Percentiles rank a stretch among this genome's conserved stretches.
Conservation (phyloP, 2,888 invertebrate species). For the Pimpla rufipes region DNA sequence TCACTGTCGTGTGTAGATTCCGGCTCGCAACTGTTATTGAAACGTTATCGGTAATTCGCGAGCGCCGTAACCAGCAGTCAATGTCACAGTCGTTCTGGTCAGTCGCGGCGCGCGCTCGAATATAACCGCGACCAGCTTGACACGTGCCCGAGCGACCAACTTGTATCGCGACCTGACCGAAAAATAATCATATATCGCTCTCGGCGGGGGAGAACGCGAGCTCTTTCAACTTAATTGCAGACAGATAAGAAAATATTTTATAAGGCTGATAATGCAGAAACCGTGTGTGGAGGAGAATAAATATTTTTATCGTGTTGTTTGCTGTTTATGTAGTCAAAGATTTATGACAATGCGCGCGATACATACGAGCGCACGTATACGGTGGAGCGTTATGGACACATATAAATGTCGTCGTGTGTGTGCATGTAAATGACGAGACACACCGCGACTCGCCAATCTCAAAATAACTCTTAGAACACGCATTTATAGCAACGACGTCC, state of each 20-base stretch:
- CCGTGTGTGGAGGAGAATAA: conserved; percentile 1
- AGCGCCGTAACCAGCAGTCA: conserved; percentile 56
- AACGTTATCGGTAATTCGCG: conserved; percentile 62
- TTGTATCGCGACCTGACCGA: not conserved
- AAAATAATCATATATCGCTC: conserved; percentile 20
- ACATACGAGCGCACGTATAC: conserved; percentile 11
- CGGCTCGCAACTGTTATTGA: conserved; percentile 62
- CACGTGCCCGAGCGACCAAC: conserved; percentile 22
- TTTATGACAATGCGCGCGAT: not conserved
- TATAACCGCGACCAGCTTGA: conserved; percentile 33
- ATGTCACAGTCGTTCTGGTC: conserved; percentile 46
- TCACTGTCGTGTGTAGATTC: conserved; percentile 39
- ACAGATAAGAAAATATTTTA: conserved; percentile 43
- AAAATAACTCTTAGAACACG: conserved; percentile 45
- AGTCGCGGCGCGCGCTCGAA: not conserved
- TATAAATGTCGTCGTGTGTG: not conserved
- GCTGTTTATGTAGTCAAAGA: conserved; percentile 13
- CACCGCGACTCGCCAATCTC: conserved; percentile 38
- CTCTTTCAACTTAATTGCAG: conserved; percentile 37
- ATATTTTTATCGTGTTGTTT: conserved; percentile 15
- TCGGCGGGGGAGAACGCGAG: not conserved
- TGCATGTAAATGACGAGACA: conserved; percentile 4
- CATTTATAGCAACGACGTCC: conserved; percentile 52
- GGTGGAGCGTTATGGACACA: conserved; percentile 10
- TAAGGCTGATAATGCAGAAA: conserved; percentile 21